Evolutionary conservation across 2,797 vertebrate species (phyloP), one percentile per base, ranked within the genome.

Genomic region (Ptychobarbus kaznakovi): DNA sequence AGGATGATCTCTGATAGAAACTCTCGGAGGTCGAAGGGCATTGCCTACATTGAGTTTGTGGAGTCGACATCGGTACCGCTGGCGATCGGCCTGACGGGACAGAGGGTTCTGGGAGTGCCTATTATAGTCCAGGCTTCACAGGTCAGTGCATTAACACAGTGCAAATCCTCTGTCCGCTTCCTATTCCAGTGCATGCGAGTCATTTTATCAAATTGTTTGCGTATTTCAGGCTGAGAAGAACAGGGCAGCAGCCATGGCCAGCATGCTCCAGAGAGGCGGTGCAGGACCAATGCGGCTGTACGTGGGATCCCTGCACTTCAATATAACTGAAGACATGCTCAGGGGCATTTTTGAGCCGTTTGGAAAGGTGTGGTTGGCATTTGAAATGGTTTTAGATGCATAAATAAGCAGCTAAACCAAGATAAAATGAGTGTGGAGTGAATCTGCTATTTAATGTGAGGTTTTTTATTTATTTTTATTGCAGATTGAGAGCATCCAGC

Each of bases 281-380:
- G 96, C 97, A 11, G 98, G 98, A 32, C 98, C 98, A 0, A 99
- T 99, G 98, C 93, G 98, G 3, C 96, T 99, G 22, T 99, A 99
- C 58, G 98, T 99, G 53, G 98, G 98, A 61, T 99, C 98, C 0
- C 93, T 99, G 86, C 98, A 99, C 89, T 99, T 99, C 93, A 99
- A 99, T 90, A 99, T 99, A 84, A 99, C 98, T 40, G 98, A 99
- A 91, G 98, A 99, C 91, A 99, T 99, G 98, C 97, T 99, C 42
- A 94, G 98, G 86, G 98, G 98, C 58, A 99, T 99, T 90, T 99
- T 99, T 90, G 98, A 99, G 88, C 98, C 98, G 0, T 99, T 99
- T 91, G 98, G 98, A 91, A 97, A 97, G 95, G 98, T 99, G 88
- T 92, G 82, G 1, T 28, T n/a, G 18, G n/a, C 18, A 11, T 38